Evolutionary conservation across 2,113 vertebrate species (phyloP), one percentile per base, ranked within the genome.

Genomic region (Epinephelus fuscoguttatus): DNA sequence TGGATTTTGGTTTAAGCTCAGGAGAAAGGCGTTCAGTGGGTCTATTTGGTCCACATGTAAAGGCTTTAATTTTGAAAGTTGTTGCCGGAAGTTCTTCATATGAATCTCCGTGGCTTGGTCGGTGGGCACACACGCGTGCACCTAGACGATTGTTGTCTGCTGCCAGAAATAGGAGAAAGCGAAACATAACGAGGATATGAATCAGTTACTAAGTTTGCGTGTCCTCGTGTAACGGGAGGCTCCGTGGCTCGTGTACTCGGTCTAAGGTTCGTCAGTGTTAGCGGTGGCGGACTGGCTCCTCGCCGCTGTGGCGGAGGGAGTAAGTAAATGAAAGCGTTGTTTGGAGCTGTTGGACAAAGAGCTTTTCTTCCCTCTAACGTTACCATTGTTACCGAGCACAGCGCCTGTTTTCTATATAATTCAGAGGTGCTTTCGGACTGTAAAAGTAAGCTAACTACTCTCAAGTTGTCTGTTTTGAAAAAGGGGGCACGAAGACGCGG

Each of bases 271-370:
- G 8, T 14, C 33, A 4, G 71, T 37, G 64, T 40, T 21, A 23
- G 23, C 11, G 11, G 50, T n/a, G 53, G 68, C 45, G 42, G 70
- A 33, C 3, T 4, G 56, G 84, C 75, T 60, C 9, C 12, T 69
- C 57, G 69, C 59, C 37, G 59, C 49, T 14, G 27, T 3, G 52
- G 78, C 78, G 75, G 61, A 52, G 19, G 62, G 59, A 71, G 61
- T 2, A 2, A 62, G 85, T 85, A 62, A 84, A 82, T 84, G 86
- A 61, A 53, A 55, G 81, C 85, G 84, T 23, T 88, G 87, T 80
- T 78, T 56, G 81, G 78, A 88, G 75, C 77, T 81, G 77, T 0
- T 15, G 87, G 90, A 93, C 91, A 93, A 92, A 93, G 91, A 91
- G 81, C 85, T 79, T 55, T 62, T 81, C 88, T 87, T 68, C 82